Conservation (phyloP, 37 sponge, comb jelly and placozoan species). For the Ianthella basta region DNA sequence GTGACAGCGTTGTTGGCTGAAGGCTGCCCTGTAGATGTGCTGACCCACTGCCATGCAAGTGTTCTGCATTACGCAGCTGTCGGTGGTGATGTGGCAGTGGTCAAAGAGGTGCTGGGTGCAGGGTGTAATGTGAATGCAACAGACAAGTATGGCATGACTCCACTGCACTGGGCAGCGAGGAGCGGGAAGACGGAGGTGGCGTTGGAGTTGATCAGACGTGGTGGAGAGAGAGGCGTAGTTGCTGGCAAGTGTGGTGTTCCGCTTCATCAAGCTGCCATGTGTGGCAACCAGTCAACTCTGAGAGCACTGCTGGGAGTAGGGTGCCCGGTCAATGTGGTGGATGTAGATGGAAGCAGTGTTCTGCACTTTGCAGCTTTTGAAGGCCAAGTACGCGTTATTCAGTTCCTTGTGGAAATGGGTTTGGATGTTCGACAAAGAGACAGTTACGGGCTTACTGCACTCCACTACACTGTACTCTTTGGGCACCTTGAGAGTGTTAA, state of each 20-base stretch:
- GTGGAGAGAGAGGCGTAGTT: not conserved
- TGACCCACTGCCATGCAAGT: not conserved
- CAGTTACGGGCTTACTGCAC: not conserved
- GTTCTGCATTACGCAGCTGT: constrained; percentile 11
- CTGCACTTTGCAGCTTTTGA: not conserved
- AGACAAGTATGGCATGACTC: not conserved
- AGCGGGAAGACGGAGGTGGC: not conserved
- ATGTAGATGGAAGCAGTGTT: not conserved
- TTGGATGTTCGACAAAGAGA: not conserved
- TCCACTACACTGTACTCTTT: not conserved
- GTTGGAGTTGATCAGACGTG: not conserved
- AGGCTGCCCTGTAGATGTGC: not conserved
- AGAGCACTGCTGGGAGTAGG: not conserved
- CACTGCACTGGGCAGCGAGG: constrained; percentile 14
- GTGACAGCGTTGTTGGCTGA: not conserved
- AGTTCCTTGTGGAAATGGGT: not conserved
- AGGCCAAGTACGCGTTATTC: not conserved
- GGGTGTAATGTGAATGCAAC: not conserved
- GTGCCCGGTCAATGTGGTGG: not conserved
- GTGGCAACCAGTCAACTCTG: not conserved
- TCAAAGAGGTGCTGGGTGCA: not conserved
- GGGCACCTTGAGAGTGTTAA: not conserved
- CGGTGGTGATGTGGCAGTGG: not conserved
- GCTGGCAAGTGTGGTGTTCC: not conserved
- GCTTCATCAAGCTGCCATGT: constrained; percentile 25